A percentile compares a stretch with the other conserved stretches of the same genome.
phyloP scores from a whole-genome alignment of 2,113 vertebrate species.

The Synchiropus splendidus region DNA sequence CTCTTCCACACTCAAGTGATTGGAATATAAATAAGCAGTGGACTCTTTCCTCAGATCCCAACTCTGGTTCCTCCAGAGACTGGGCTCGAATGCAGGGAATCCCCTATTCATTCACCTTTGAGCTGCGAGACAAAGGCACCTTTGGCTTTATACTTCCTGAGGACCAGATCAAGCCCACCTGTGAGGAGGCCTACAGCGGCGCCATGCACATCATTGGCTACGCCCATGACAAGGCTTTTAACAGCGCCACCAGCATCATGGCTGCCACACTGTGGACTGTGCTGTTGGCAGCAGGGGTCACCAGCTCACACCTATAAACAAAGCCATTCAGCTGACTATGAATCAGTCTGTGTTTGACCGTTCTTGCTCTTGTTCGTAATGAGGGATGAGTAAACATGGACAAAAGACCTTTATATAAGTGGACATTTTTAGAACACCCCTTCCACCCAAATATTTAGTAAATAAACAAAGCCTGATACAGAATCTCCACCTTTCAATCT shows the following conservation, averaged over 20 bases:
- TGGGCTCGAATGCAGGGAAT: slow-evolving; percentile 72
- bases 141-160: slow-evolving; percentile 66
- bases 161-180: slow-evolving; percentile 73
- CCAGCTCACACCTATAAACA: too few relatives aligned
- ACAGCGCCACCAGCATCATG: neutral
- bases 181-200: slow-evolving; percentile 76
- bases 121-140: slow-evolving; percentile 71
- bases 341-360: too few relatives aligned
- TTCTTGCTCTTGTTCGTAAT: too few relatives aligned
- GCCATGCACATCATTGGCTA: slow-evolving; percentile 70
- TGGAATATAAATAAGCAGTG: neutral
- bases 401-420: too few relatives aligned
- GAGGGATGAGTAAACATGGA: too few relatives aligned
- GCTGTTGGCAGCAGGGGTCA: slow-evolving; percentile 31
- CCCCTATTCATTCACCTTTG: slow-evolving; percentile 74
- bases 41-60: slow-evolving; percentile 51
- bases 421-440: too few relatives aligned
- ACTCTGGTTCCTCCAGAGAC: slow-evolving; percentile 78
- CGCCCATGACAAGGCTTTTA: slow-evolving; percentile 62
- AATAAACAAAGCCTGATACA: too few relatives aligned
- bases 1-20: too few relatives aligned
- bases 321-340: too few relatives aligned
- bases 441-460: too few relatives aligned
- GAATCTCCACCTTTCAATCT: too few relatives aligned
- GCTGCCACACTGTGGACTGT: slow-evolving; percentile 42